Base-by-base conservation (phyloP, 2,888 invertebrate genomes). In the Ceramica pisi region DNA sequence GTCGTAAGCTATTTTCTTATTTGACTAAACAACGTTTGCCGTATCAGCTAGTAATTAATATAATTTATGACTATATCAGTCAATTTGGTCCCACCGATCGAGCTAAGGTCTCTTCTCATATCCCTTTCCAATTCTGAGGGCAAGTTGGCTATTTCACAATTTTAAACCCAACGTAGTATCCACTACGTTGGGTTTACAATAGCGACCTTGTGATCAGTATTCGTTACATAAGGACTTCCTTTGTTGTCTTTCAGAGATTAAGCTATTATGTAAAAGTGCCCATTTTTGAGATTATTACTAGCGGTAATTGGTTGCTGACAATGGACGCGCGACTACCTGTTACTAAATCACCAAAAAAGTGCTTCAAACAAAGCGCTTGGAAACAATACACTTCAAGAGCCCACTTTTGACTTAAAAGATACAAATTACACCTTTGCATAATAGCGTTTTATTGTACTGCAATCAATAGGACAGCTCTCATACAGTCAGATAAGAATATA, bases 371-470 rank as follows among this genome's bases (percentile, higher is more conserved):
- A 70, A 59, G n/a, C 38, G n/a, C 62, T 53, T 14, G 60, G 59
- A 78, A 75, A 86, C 83, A 84, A 86, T 72, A 31, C 65, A 51
- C 55, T 66, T 63, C 62, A 80, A 73, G 48, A 70, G 50, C 38
- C 70, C 74, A 70, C 82, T 82, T 70, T 68, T 63, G 73, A 67
- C 67, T 61, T 56, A 35, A 16, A 41, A 70, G 50, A 51, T 19
- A 80, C 76, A 79, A 71, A 65, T 69, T 66, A 62, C 66, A 64
- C 55, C 50, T 74, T 70, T 70, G 60, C 60, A 63, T 75, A 64
- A 76, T 21, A 67, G 72, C 23, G 21, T 51, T 77, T 75, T 75
- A 66, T 83, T 70, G 61, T 71, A 51, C 63, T 66, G 65, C 60
- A 57, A 65, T 70, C 55, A 61, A 57, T 23, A 44, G 50, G 53